These are phyloP conservation scores for Lathamus discolor DNA, from an alignment of 2,113 vertebrate species.

Conservation along the genomic window DNA sequence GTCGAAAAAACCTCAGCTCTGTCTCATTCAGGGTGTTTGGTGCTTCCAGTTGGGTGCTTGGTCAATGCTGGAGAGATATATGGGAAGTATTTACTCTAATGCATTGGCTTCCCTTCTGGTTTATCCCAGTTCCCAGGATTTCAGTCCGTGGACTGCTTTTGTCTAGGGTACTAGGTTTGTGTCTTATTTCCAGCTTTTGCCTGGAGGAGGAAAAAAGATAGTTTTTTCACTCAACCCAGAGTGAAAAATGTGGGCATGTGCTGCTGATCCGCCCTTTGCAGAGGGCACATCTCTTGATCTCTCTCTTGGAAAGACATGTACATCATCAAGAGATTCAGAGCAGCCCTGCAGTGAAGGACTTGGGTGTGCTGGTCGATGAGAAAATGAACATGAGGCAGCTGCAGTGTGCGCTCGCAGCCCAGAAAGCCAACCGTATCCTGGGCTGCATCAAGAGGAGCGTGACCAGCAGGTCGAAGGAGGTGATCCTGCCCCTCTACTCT, in stretches of 20 bases:
- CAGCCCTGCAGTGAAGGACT: too few species aligned
- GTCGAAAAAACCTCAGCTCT: neutral
- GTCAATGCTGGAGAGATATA: neutral
- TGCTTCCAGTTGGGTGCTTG: neutral
- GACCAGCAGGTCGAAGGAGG: too few species aligned
- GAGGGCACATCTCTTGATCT: neutral
- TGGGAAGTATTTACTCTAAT: slow-evolving; percentile 3
- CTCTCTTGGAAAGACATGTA: neutral
- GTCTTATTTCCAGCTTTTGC: neutral
- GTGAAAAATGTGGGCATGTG: neutral
- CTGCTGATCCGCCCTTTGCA: neutral
- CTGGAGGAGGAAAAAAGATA: neutral
- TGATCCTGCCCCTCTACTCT: too few species aligned
- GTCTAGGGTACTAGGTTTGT: neutral
- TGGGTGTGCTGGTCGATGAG: too few species aligned
- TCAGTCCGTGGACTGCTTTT: neutral
- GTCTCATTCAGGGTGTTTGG: neutral
- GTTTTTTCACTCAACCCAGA: neutral
- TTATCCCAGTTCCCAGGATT: neutral
- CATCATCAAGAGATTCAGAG: too few species aligned
- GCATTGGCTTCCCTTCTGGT: slow-evolving; percentile 1
- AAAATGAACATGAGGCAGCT: too few species aligned
- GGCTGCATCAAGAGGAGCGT: too few species aligned
- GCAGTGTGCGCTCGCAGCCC: too few species aligned
- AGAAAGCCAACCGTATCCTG: too few species aligned